A percentile compares a stretch with the other conserved stretches of the same genome.
Conservation (phyloP, 2,888 invertebrate genomes). For the Branchellion lobata region DNA sequence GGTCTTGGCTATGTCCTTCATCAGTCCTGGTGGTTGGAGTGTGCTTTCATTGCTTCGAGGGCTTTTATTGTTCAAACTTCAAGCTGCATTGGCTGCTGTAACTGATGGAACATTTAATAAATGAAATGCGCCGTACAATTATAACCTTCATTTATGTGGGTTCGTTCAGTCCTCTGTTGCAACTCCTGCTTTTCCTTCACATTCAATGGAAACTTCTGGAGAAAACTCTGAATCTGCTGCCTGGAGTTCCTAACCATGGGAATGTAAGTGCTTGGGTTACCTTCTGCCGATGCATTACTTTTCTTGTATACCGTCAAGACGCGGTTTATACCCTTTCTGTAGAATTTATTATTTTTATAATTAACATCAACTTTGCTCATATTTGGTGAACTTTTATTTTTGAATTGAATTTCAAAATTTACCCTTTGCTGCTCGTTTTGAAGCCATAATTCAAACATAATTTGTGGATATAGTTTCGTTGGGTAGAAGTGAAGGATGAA, state of each 20-base stretch:
- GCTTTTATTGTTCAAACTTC: background rate
- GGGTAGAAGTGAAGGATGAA: constrained; percentile 73
- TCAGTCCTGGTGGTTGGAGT: constrained; percentile 54
- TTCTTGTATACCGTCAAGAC: constrained; percentile 74
- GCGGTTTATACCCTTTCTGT: constrained; percentile 70
- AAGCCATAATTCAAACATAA: constrained; percentile 72
- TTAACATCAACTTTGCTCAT: background rate
- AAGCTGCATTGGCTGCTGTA: background rate
- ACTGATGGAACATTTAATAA: background rate
- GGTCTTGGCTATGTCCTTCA: constrained; percentile 61
- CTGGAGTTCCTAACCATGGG: constrained; percentile 70
- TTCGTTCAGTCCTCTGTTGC: constrained; percentile 71
- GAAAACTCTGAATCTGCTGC: constrained; percentile 69
- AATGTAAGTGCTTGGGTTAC: constrained; percentile 59
- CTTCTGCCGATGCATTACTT: constrained; percentile 56
- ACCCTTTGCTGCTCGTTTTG: constrained; percentile 80
- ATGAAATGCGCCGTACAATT: too few relatives aligned
- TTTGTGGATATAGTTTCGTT: constrained; percentile 78
- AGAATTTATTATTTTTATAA: background rate
- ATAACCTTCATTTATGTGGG: constrained; percentile 67
- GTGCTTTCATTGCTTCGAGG: background rate
- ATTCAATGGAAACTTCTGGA: constrained; percentile 72
- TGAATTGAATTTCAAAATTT: too few relatives aligned
- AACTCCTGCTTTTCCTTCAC: constrained; percentile 73
- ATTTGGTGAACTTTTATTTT: background rate